phyloP scores from a whole-genome alignment of 2,113 vertebrate genomes.

The Colius striatus region DNA sequence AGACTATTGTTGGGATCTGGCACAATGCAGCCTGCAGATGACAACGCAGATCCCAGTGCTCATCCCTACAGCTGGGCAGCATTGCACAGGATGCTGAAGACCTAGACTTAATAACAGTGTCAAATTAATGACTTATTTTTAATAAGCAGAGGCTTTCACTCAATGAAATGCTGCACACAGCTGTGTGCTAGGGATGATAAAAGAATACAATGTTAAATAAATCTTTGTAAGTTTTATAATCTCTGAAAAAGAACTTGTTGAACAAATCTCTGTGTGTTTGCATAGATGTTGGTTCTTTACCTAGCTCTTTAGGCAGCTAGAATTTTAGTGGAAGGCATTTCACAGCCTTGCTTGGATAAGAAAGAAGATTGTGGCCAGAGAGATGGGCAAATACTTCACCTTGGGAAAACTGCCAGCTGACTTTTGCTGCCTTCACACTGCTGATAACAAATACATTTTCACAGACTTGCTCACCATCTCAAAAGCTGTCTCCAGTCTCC shows the following conservation, averaged over 20 bases:
- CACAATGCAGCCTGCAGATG: fast-evolving
- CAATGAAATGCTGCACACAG: neutral
- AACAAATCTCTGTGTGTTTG: neutral
- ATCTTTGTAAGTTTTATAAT: neutral
- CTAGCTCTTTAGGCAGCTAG: neutral
- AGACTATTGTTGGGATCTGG: neutral
- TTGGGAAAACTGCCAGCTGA: neutral
- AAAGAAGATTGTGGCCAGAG: neutral
- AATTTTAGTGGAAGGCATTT: neutral
- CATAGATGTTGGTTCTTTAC: neutral
- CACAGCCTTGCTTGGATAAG: neutral
- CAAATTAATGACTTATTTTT: neutral
- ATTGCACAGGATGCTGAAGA: neutral
- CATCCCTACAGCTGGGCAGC: neutral
- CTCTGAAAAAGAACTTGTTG: neutral
- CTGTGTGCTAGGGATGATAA: neutral
- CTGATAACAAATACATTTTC: neutral
- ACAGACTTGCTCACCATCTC: neutral
- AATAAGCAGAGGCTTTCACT: neutral
- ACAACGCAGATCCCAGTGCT: neutral
- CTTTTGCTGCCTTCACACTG: neutral
- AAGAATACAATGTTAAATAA: neutral
- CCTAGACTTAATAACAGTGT: neutral
- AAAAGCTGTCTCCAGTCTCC: neutral
- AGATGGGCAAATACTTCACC: neutral